phyloP scores from a whole-genome alignment of 1,140 invertebrate species.

The Mycetomoellerius zeteki region DNA sequence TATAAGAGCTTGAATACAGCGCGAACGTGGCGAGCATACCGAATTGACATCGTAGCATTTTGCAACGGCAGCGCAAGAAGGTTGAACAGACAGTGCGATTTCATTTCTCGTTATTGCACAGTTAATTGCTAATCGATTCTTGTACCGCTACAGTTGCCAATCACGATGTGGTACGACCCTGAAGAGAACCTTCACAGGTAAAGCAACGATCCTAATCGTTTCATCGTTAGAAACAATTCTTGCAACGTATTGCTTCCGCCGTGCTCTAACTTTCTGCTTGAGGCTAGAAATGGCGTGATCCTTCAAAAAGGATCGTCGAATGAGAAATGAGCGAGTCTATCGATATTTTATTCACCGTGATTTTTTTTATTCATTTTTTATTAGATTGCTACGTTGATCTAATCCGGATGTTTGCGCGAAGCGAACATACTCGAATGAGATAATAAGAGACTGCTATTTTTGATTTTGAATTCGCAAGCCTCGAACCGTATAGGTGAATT shows the following conservation, averaged over 20 bases:
- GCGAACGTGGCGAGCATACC: constrained; percentile 28
- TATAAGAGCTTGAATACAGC: constrained; percentile 4
- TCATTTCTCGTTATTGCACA: constrained; percentile 58
- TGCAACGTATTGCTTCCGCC: constrained; percentile 11
- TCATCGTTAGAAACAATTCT: constrained; percentile 47
- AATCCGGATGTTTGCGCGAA: neutral
- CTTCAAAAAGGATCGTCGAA: neutral
- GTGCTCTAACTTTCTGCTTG: neutral
- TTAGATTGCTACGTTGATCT: constrained; percentile 3
- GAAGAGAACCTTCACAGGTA: constrained; percentile 43
- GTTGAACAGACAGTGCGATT: constrained; percentile 37
- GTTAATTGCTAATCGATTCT: constrained; percentile 60
- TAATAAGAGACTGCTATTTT: constrained; percentile 2
- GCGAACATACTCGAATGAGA: neutral
- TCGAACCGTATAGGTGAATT: neutral
- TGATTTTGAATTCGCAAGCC: constrained; percentile 12
- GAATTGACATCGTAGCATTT: constrained; percentile 34
- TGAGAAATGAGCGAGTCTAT: neutral
- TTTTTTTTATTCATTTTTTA: neutral
- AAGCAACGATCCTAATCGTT: constrained; percentile 54
- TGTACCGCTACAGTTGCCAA: constrained; percentile 50
- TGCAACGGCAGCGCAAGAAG: constrained; percentile 25
- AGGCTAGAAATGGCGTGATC: constrained; percentile 10
- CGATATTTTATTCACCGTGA: neutral
- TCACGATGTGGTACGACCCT: constrained; percentile 57